phyloP scores from a whole-genome alignment of 2,888 invertebrate genomes.

The Harpalus rufipes region DNA sequence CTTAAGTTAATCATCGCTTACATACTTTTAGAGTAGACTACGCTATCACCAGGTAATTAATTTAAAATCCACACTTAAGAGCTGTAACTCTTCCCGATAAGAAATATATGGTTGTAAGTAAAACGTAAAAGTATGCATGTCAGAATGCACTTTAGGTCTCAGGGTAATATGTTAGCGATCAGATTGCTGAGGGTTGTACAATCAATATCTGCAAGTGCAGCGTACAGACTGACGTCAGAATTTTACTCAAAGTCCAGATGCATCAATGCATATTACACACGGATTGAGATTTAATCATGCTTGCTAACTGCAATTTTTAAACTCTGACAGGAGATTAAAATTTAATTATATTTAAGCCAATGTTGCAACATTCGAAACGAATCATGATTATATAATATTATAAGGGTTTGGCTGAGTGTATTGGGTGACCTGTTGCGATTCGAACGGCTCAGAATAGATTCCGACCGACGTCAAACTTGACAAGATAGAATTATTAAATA shows the following conservation, averaged over 20 bases:
- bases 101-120: neutral
- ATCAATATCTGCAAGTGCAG: slow-evolving; percentile 34
- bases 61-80: neutral
- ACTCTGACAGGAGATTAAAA: slow-evolving; percentile 7
- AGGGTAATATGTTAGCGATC: slow-evolving; percentile 32
- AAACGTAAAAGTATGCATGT: slow-evolving; percentile 29
- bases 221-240: slow-evolving; percentile 34
- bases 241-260: slow-evolving; percentile 23
- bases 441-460: too few relatives aligned
- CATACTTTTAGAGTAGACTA: neutral
- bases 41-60: neutral
- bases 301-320: neutral
- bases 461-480: too few relatives aligned
- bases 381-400: too few relatives aligned
- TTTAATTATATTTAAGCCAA: neutral
- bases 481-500: too few relatives aligned
- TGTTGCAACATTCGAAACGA: neutral
- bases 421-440: too few relatives aligned
- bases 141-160: slow-evolving; percentile 23
- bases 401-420: too few relatives aligned
- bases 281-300: neutral
- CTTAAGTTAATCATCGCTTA: too few relatives aligned
- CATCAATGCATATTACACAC: slow-evolving; percentile 29
- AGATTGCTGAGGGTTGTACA: slow-evolving; percentile 29
- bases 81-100: neutral